Evolutionary conservation across 64 coral and sea anemone genomes (phyloP), one percentile per base, ranked within the genome.

Genomic region (Montipora foliosa): DNA sequence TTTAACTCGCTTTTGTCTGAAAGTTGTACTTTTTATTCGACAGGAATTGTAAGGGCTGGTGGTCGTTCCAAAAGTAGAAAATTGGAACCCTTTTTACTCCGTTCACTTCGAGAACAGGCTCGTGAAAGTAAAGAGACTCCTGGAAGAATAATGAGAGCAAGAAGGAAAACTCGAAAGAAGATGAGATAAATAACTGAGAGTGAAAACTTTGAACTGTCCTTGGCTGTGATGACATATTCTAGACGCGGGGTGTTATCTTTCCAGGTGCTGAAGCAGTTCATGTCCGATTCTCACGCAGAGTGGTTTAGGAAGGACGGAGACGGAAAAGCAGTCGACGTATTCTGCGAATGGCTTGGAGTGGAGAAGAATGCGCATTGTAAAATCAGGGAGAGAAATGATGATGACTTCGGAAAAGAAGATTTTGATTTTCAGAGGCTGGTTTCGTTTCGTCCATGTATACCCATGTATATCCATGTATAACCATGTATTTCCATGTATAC

Each of bases 11-110:
- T 37, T 37, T 37, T 37, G 37, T 37, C 37, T 80, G 47, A 13
- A 20, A 57, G 58, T 1, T 69, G 25, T 49, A 8, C 21, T 37
- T 72, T 49, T 81, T 5, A 19, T 76, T 29, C 47, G 20, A 37
- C 44, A 96, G 95, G 79, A 67, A 47, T 96, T 66, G 91, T 96
- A 57, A 79, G 95, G 49, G 95, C 93, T 25, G 95, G 95, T 3
- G 87, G 95, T 20, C 95, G 95, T 61, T 93, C 58, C 19, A 93
- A 75, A 84, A 91, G 29, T 22, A 8, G 64, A 57, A n/a, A 48
- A 22, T 59, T 96, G 20, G 47, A 89, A 55, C 5, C 48, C 13
- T 85, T 37, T 51, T 89, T 78, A 78, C 49, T 96, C 5, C 89
- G 80, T 62, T 72, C 58, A 19, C 48, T 93, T 8, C 74, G 94